Conservation (phyloP, 2,797 vertebrate species). For the Phyllotis vaccarum region DNA sequence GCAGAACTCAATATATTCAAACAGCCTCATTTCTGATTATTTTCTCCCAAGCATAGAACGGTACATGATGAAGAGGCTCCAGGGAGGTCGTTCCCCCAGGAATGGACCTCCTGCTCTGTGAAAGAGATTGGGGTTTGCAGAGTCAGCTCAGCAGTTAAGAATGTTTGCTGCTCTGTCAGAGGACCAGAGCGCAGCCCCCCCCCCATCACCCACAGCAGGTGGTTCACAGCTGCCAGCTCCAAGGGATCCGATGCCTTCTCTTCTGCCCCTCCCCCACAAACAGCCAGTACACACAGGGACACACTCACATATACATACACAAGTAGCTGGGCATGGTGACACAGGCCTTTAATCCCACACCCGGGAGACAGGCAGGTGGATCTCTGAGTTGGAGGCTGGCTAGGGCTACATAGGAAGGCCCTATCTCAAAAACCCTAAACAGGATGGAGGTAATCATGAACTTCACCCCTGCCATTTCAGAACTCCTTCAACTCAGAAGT, state of each 20-base stretch:
- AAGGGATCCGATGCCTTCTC: neutral
- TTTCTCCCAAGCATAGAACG: fast-evolving
- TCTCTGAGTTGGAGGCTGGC: neutral
- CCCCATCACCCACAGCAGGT: neutral
- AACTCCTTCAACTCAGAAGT: neutral
- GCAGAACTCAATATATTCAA: neutral
- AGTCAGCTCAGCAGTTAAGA: neutral
- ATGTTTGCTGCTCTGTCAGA: neutral
- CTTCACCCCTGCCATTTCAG: neutral
- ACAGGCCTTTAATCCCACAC: neutral
- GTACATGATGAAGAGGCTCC: fast-evolving
- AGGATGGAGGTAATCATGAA: neutral
- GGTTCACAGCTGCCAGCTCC: neutral
- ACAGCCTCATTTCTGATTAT: fast-evolving
- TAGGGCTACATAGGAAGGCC: neutral
- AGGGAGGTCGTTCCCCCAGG: fast-evolving
- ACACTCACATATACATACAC: neutral
- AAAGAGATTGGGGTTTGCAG: neutral
- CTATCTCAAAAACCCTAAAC: neutral
- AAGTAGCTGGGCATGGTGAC: neutral
- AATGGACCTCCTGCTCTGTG: neutral
- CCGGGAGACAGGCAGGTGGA: neutral
- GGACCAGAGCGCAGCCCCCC: neutral
- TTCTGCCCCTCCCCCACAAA: neutral
- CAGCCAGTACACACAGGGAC: neutral